Conservation (phyloP, 2,797 vertebrate genomes). For the Falco novaeseelandiae region DNA sequence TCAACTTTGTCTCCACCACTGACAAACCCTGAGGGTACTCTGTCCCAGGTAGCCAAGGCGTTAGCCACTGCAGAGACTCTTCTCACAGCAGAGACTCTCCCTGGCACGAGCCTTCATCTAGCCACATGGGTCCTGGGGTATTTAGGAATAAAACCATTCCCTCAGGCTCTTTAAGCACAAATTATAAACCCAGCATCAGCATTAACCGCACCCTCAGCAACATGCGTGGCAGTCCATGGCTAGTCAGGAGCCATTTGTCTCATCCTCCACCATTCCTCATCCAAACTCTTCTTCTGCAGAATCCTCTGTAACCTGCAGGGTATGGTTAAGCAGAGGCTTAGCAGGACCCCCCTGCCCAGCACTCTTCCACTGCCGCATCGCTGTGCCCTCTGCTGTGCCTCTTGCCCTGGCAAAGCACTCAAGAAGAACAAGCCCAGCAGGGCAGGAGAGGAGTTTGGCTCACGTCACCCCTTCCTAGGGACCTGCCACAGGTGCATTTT, state of each 20-base stretch:
- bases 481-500: background rate
- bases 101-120: background rate
- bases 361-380: background rate
- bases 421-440: background rate
- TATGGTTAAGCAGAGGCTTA: background rate
- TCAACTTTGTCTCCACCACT: background rate
- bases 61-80: background rate
- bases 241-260: background rate
- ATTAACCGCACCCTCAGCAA: background rate
- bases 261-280: background rate
- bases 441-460: background rate
- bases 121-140: accelerated
- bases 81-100: background rate
- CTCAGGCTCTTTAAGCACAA: background rate
- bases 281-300: background rate
- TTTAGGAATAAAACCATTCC: background rate
- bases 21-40: background rate
- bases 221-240: background rate
- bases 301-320: background rate
- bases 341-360: background rate
- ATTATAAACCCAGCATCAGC: background rate
- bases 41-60: background rate
- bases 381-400: background rate
- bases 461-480: background rate
- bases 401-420: background rate